These are phyloP conservation scores for Cremastobaeus sp. DNA, from an alignment of 2,888 invertebrate genomes.

Conservation along the genomic window DNA sequence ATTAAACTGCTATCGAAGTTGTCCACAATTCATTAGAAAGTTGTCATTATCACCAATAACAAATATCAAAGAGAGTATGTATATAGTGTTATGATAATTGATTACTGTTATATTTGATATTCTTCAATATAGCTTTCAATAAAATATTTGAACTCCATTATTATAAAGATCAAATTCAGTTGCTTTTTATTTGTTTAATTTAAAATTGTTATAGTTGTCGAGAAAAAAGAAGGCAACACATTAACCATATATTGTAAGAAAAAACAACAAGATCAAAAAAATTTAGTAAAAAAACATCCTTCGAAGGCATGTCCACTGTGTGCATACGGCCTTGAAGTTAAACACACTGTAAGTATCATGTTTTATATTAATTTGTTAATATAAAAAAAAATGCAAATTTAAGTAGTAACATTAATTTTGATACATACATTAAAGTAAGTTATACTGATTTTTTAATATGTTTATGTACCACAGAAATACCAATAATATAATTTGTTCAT, in stretches of 20 bases:
- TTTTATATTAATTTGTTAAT: constrained; percentile 5
- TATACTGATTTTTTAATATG: neutral
- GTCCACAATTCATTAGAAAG: too few relatives aligned
- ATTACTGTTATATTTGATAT: neutral
- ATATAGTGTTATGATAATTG: neutral
- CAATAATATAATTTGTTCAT: neutral
- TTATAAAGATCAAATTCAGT: too few relatives aligned
- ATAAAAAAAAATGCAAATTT: too few relatives aligned
- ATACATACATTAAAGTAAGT: neutral
- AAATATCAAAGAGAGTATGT: constrained; percentile 31
- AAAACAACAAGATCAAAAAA: constrained; percentile 13
- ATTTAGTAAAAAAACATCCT: constrained; percentile 4
- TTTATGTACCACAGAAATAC: neutral
- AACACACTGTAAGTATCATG: constrained; percentile 37
- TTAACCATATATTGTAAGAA: constrained; percentile 16
- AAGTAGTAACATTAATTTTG: neutral
- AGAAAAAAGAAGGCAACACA: constrained; percentile 37
- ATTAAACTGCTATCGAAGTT: too few relatives aligned
- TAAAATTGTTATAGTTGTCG: constrained; percentile 22
- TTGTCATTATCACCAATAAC: constrained; percentile 20
- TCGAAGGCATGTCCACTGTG: constrained; percentile 39
- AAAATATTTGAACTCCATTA: too few relatives aligned
- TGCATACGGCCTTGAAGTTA: constrained; percentile 30
- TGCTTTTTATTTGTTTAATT: constrained; percentile 1
- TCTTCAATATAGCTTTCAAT: too few relatives aligned